These are phyloP conservation scores for Stenoptilia bipunctidactyla DNA, from an alignment of 2,888 invertebrate genomes.

Conservation along the genomic window DNA sequence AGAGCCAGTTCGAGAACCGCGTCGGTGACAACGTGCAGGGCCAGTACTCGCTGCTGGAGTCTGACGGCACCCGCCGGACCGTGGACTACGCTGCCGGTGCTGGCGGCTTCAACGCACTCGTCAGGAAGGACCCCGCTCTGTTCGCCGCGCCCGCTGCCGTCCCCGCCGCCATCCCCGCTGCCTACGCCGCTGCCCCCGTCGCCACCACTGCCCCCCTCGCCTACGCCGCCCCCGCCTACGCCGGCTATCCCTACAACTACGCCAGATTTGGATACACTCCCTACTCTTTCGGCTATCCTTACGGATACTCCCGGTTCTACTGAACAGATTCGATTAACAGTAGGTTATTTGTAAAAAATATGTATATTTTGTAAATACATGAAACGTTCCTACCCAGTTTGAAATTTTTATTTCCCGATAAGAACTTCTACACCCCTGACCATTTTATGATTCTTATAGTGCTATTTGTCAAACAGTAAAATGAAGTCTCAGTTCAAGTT, in stretches of 20 bases:
- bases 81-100: constrained; percentile 55
- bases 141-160: constrained; percentile 24
- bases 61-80: constrained; percentile 48
- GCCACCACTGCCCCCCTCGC: background rate
- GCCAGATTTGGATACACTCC: background rate
- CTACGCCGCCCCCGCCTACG: background rate
- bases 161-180: constrained; percentile 7
- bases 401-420: too few relatives aligned
- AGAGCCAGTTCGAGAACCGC: constrained; percentile 46
- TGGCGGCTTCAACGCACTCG: constrained; percentile 54
- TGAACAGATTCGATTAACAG: constrained; percentile 4
- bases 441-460: too few relatives aligned
- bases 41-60: constrained; percentile 46
- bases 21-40: constrained; percentile 51
- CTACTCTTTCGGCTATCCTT: constrained; percentile 18
- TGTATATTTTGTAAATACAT: background rate
- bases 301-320: constrained; percentile 18
- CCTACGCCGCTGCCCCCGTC: constrained; percentile 4
- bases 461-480: constrained; percentile 1
- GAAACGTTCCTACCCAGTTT: too few relatives aligned
- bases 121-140: constrained; percentile 41
- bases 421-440: too few relatives aligned
- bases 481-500: too few relatives aligned
- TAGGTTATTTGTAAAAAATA: background rate
- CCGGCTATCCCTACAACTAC: background rate